These are phyloP conservation scores for Carassius carassius DNA, from an alignment of 2,113 vertebrate genomes.

Conservation along the genomic window DNA sequence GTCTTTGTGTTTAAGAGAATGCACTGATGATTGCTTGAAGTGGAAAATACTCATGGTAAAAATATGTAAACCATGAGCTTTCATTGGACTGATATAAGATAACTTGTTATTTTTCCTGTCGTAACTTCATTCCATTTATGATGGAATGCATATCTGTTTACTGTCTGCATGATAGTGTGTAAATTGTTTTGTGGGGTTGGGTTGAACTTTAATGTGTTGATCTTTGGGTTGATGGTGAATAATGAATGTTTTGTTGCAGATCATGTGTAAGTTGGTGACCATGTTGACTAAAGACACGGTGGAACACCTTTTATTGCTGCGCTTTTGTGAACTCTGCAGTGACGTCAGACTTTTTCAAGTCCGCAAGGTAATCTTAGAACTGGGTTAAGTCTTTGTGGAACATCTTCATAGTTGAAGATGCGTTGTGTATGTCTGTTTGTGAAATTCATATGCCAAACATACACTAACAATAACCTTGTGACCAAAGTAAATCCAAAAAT, in stretches of 20 bases:
- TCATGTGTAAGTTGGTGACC: constrained; percentile 89
- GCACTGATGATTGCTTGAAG: neutral
- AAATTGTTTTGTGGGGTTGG: neutral
- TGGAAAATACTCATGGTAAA: neutral
- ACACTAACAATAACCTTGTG: neutral
- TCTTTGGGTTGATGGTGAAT: neutral
- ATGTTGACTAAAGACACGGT: constrained; percentile 82
- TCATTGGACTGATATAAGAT: neutral
- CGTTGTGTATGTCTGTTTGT: neutral
- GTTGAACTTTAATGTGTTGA: neutral
- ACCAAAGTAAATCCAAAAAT: neutral
- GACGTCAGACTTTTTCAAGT: constrained; percentile 87
- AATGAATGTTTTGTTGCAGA: constrained; percentile 67
- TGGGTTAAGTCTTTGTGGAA: neutral
- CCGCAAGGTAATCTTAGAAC: constrained; percentile 77
- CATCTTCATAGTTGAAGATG: neutral
- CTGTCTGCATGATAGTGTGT: neutral
- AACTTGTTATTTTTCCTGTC: neutral
- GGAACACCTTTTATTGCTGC: constrained; percentile 81
- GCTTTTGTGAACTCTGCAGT: constrained; percentile 87
- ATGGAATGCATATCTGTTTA: neutral
- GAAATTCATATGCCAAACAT: neutral
- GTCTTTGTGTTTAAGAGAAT: neutral
- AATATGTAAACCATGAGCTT: neutral
- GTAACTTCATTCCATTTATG: neutral